Evolutionary conservation across 1,140 invertebrate species (phyloP), one percentile per base, ranked within the genome.

Genomic region (Tetragonula clypearis): DNA sequence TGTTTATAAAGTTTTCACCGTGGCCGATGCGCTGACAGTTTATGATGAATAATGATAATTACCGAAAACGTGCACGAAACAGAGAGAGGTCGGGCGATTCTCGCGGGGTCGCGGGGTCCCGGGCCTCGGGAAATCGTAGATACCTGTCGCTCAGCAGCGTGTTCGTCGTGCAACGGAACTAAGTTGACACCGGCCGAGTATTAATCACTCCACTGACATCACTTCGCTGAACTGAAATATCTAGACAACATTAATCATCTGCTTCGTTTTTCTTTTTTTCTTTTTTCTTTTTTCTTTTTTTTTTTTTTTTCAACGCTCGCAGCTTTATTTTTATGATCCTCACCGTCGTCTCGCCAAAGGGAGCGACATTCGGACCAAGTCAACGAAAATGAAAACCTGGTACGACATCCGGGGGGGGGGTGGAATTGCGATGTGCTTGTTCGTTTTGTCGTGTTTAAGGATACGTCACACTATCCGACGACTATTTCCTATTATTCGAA

Each of bases 361-460:
- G 11, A 26, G 5, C 4, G 26, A 8, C 30, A 49, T 12, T n/a
- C 14, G 30, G 26, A 15, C 53, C 9, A 60, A 14, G 14, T 3
- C 26, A 26, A 6, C 19, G 12, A n/a, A 79, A 17, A 79, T 26
- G 69, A 49, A 60, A 41, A 49, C 26, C 30, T 41, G 41, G 35
- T 41, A 41, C 35, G 35, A 35, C 35, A 62, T 30, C 30, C 30
- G 35, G 3, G 2, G 35, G 35, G 35, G 2, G 1, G 30, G 30
- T 1, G 30, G 30, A 30, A 30, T 62, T 62, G 60, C 23, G 3
- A 23, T 30, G n/a, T 60, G 3, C 21, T 69, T 35, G 66, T 23
- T n/a, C 55, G 78, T 79, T 84, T 87, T 69, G 17, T 12, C 23
- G 60, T 69, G 35, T 62, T 84, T 79, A 80, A 53, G 41, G 41